Evolutionary conservation across 1,140 invertebrate species (phyloP).

Genomic region (Amyelois transitella): DNA sequence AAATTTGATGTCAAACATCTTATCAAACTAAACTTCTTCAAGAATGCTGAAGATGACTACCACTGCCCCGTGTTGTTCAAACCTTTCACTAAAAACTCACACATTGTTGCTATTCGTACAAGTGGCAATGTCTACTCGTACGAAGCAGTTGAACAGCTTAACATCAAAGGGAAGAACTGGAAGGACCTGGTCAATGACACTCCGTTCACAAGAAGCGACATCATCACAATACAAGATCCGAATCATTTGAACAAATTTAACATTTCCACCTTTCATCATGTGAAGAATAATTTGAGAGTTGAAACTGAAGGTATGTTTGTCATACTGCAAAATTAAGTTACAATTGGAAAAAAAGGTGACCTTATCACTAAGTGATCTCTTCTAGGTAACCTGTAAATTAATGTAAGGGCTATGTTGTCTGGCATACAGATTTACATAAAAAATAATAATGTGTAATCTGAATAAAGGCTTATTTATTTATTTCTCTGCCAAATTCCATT

Average conservation of each 20-base stretch:
- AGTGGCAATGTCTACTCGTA: conserved; percentile 98
- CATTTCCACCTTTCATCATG: conserved; percentile 94
- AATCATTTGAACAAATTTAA: conserved; percentile 95
- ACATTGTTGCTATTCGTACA: conserved; percentile 92
- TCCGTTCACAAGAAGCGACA: conserved; percentile 91
- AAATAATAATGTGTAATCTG: too few species aligned
- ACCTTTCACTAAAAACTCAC: conserved; percentile 94
- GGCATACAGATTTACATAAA: too few species aligned
- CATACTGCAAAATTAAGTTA: too few species aligned
- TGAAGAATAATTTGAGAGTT: conserved; percentile 95
- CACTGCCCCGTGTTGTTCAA: conserved; percentile 98
- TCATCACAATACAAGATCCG: conserved; percentile 97
- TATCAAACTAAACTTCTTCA: conserved; percentile 91
- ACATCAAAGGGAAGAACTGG: conserved; percentile 95
- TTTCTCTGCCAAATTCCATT: too few species aligned
- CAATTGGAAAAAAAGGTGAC: too few species aligned
- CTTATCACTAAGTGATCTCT: too few species aligned
- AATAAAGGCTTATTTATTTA: too few species aligned
- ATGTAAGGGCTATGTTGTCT: too few species aligned
- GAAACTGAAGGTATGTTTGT: conserved; percentile 84
- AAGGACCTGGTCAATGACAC: conserved; percentile 95
- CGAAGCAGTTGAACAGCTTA: conserved; percentile 97
- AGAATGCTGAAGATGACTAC: conserved; percentile 87
- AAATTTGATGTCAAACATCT: conserved; percentile 90
- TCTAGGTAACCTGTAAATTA: too few species aligned